phyloP scores from a whole-genome alignment of 2,888 invertebrate species.

The Halictus ligatus region DNA sequence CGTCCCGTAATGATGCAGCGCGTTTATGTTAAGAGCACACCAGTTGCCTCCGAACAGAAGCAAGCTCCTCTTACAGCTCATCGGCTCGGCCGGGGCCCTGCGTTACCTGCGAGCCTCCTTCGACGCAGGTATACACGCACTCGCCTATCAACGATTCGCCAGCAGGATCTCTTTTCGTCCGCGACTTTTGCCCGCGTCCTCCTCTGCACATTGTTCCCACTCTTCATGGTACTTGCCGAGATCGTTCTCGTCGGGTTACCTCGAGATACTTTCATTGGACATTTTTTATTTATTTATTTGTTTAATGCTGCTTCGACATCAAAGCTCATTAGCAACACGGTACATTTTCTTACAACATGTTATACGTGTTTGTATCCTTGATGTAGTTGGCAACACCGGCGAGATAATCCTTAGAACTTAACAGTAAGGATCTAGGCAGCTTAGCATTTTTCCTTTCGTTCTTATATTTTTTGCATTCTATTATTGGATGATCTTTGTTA shows the following conservation, averaged over 20 bases:
- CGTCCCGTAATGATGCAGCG: slow-evolving; percentile 80
- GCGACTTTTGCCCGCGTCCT: neutral
- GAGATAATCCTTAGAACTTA: no score
- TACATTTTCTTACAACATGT: no score
- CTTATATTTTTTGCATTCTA: no score
- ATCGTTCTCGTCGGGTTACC: neutral
- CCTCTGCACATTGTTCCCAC: neutral
- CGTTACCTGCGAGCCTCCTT: slow-evolving; percentile 7
- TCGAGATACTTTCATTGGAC: neutral
- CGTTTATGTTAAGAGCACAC: slow-evolving; percentile 75
- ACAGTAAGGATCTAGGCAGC: no score
- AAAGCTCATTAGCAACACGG: no score
- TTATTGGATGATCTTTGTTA: no score
- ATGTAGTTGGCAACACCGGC: no score
- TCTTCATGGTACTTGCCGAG: neutral
- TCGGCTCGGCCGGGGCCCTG: slow-evolving; percentile 39
- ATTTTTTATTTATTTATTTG: no score
- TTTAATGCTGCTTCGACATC: no score
- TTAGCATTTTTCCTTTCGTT: no score
- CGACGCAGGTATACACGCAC: slow-evolving; percentile 9
- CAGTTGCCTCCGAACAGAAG: slow-evolving; percentile 76
- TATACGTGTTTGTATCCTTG: no score
- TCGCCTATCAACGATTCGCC: neutral
- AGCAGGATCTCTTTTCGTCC: neutral
- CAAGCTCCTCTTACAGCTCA: slow-evolving; percentile 69